Base-by-base conservation (phyloP, 1,140 invertebrate species). In the Drosophila teissieri region DNA sequence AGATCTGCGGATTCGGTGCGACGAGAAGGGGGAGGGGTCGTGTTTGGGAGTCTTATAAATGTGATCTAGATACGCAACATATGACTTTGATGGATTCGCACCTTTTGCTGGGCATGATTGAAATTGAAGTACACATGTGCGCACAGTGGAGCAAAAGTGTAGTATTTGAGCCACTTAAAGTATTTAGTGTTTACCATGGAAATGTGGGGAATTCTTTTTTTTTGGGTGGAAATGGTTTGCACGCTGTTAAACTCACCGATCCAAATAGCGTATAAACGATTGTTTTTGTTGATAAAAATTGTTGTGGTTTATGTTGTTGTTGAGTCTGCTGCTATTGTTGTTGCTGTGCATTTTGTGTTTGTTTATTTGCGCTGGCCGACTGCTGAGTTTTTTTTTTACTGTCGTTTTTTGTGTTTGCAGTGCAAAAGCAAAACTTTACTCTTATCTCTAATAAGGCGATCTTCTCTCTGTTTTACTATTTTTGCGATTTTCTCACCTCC, bases 241-340 rank as follows among this genome's bases (percentile, higher is more conserved):
- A 54, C 36, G 62, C 40, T 7, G 7, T 37, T 49, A 46, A 45
- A 74, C 73, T 75, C 72, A 76, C 73, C 73, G 73, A 76, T 76
- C 73, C 46, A 76, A 67, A 31, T 67, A 76, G 17, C 73, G 73
- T 48, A 76, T 68, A 57, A 75, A 36, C 40, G 69, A 36, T 65
- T 72, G 68, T 73, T 67, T 75, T 54, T 76, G 73, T 57, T 76
- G 73, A 75, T 76, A 76, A 48, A 45, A 64, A n/a, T 64, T 53
- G 52, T 74, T 73, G 67, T 39, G 73, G 69, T 39, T 60, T 34
- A 49, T 73, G 48, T 56, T 75, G 53, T 44, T 75, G 48, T 53
- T 65, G 15, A 75, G 34, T 75, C 72, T 75, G 52, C 40, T 75
- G 42, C 34, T 55, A 15, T 63, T 74, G 54, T 75, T 75, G 51